These are phyloP conservation scores for Genyomyrus donnyi DNA, from an alignment of 2,113 vertebrate genomes.

Conservation along the genomic window DNA sequence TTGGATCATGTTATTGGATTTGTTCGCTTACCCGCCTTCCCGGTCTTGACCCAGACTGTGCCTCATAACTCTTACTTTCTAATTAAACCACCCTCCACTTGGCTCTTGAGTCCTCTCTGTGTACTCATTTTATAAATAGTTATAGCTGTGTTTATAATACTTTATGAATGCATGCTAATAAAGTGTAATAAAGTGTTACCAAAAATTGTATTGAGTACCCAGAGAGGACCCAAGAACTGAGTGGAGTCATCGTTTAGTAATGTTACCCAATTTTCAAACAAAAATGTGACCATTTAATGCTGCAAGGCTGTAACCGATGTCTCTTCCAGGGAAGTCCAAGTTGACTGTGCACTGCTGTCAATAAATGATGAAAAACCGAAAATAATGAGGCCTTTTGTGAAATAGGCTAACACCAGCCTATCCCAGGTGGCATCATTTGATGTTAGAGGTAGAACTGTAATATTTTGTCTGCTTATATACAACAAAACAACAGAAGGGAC, in stretches of 20 bases:
- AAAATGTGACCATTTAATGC: not conserved
- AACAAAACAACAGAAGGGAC: not conserved
- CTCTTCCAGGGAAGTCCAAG: not conserved
- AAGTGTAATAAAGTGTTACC: no score
- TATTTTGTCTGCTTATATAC: not conserved
- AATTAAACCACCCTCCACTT: not conserved
- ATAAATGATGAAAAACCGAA: not conserved
- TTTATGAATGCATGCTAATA: no score
- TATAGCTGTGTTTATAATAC: no score
- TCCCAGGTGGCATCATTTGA: not conserved
- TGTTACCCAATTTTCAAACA: not conserved
- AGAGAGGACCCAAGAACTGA: no score
- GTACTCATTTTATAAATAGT: not conserved
- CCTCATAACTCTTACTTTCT: not conserved
- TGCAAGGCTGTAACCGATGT: not conserved
- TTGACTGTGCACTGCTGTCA: not conserved
- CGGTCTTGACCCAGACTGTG: not conserved
- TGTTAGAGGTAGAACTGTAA: not conserved
- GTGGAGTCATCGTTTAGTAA: not conserved
- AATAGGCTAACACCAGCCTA: not conserved
- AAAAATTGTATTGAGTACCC: no score
- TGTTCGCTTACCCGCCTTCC: not conserved
- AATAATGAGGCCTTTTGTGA: not conserved
- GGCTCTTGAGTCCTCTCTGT: not conserved
- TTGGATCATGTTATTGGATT: no score